Evolutionary conservation across 2,113 vertebrate genomes (phyloP).

Genomic region (Myxocyprinus asiaticus): DNA sequence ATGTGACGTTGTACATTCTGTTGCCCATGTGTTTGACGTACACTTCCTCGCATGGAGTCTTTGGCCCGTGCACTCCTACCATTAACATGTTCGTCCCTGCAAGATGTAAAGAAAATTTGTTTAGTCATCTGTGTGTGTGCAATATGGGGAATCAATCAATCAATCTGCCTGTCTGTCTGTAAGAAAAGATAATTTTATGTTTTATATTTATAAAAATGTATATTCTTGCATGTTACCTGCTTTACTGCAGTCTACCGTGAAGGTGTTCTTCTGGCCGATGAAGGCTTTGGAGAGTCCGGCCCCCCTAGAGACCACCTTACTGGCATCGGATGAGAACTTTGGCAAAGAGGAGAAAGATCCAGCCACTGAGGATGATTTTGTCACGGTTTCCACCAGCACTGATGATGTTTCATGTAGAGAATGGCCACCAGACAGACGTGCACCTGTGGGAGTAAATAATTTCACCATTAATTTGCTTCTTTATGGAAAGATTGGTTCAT

Average conservation of each 20-base stretch:
- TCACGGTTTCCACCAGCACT: slow-evolving; percentile 88
- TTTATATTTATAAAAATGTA: too few species aligned
- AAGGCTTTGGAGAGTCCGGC: slow-evolving; percentile 86
- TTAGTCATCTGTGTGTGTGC: too few species aligned
- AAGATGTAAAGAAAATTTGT: background rate
- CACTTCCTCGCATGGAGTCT: slow-evolving; percentile 90
- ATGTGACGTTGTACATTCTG: slow-evolving; percentile 90
- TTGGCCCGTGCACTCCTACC: slow-evolving; percentile 92
- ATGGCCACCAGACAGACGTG: slow-evolving; percentile 86
- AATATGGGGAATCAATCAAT: too few species aligned
- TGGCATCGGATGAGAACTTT: slow-evolving; percentile 88
- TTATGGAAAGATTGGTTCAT: background rate
- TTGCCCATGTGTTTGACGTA: slow-evolving; percentile 92
- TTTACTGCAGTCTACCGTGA: slow-evolving; percentile 95
- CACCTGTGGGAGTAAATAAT: slow-evolving; percentile 69
- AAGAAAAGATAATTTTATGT: too few species aligned
- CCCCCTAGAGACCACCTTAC: slow-evolving; percentile 85
- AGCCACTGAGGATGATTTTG: slow-evolving; percentile 74
- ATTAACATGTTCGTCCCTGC: slow-evolving; percentile 93
- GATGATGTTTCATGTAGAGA: slow-evolving; percentile 92
- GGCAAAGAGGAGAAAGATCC: slow-evolving; percentile 80
- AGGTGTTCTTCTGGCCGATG: slow-evolving; percentile 90
- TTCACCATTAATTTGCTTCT: too few species aligned
- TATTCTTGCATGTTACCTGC: slow-evolving; percentile 69
- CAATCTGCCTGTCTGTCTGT: too few species aligned